phyloP scores from a whole-genome alignment of 1,140 invertebrate genomes.

The Lutraria rhynchaena region DNA sequence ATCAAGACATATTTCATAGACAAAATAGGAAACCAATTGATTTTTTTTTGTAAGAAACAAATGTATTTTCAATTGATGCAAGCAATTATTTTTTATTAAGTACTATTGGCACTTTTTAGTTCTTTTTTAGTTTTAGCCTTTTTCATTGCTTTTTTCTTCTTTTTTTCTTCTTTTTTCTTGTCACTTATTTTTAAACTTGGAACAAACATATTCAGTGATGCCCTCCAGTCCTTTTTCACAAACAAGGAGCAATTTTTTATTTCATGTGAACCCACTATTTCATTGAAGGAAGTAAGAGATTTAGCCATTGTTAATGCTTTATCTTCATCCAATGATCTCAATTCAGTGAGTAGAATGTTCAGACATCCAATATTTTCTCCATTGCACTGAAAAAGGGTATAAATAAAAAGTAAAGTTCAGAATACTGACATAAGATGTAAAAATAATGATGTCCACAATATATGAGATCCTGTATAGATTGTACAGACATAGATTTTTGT shows the following conservation, averaged over 20 bases:
- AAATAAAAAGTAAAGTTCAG: not conserved
- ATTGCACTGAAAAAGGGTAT: slow-evolving; percentile 20
- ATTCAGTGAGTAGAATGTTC: not conserved
- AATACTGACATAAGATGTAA: not conserved
- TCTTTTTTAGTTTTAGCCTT: slow-evolving; percentile 19
- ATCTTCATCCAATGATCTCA: not conserved
- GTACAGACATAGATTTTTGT: no score
- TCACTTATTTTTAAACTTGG: not conserved
- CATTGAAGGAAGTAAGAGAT: not conserved
- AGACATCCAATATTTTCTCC: not conserved
- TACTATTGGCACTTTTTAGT: not conserved
- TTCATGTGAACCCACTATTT: slow-evolving; percentile 1
- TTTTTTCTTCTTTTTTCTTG: not conserved
- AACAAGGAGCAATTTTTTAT: not conserved
- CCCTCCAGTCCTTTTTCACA: not conserved
- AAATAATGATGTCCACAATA: not conserved
- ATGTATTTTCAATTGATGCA: no score
- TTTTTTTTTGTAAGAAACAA: no score
- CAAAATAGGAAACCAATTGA: no score
- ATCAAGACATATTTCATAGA: no score
- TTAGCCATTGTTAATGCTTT: not conserved
- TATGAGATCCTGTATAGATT: no score
- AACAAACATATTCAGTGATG: not conserved
- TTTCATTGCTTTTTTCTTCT: slow-evolving; percentile 18
- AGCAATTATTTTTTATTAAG: no score